Base-by-base conservation (phyloP, 2,113 vertebrate genomes). In the Brachirus orientalis region DNA sequence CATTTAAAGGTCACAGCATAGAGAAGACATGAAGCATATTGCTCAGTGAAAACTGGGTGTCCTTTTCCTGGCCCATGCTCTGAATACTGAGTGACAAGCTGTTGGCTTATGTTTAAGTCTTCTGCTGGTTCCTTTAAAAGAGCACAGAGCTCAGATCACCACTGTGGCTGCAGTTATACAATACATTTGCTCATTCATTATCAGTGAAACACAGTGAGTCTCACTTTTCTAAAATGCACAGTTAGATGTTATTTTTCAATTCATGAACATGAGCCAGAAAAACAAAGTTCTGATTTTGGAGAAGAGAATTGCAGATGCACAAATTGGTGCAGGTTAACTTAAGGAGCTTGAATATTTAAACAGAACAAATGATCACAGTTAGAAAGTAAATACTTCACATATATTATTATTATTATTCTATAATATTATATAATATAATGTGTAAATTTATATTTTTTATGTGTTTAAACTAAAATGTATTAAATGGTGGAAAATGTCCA, bases 1-100 rank as follows among this genome's bases (percentile, higher is more conserved):
- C 75, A 50, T 69, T 79, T 71, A 75, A 68, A 88, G 85, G 84
- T 83, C 75, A 83, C 16, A 69, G 65, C 57, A 66, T 37, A 69
- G 37, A 63, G 71, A 74, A 65, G 74, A 73, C 54, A 47, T 28
- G 44, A 55, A 77, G 59, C 61, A 75, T 58, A 52, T 45, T 67
- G 63, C 59, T 57, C 38, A 10, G 64, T 71, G 50, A 51, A 79
- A 73, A 72, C 41, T 65, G 37, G 63, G 52, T 63, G 64, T 66
- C 44, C 50, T 55, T 41, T 53, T 52, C 66, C 63, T 79, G 58
- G 68, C 62, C 58, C 6, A 0, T 53, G 57, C n/a, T 6, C 65
- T 57, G 63, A 68, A 77, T 68, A 45, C 72, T 75, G 72, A 86
- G 64, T 65, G 74, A 75, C 69, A 70, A 28, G 58, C 61, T 58